Evolutionary conservation across 2,113 vertebrate genomes (phyloP), one percentile per base, ranked within the genome.

Genomic region (Sapayoa aenigma): DNA sequence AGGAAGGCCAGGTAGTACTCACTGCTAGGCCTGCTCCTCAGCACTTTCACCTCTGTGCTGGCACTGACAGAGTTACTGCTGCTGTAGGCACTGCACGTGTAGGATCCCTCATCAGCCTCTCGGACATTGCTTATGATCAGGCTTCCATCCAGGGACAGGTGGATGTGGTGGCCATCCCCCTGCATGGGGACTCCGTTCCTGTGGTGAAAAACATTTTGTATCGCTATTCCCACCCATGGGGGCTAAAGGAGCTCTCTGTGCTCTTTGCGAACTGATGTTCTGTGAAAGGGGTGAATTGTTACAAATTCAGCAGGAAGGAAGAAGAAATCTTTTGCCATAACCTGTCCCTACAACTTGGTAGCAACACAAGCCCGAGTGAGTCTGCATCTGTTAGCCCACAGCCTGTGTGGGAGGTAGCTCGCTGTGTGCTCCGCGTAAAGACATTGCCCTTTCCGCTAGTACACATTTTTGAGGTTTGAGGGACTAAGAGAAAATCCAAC

Each of bases 41-140:
- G 94, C 96, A 99, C 96, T 58, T 97, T 98, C 49, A 99, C 97
- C 85, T 99, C 98, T 0, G 99, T 99, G 74, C 98, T 98, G 94
- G 99, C 99, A 39, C 99, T 99, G 95, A 98, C 98, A 0, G 99
- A 99, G 95, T 98, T 98, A 87, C 98, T 99, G 41, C 99, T 99
- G 0, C 98, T 98, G 97, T 99, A 99, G 19, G 99, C 99, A 0
- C 98, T 99, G 94, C 99, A 99, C 0, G 98, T 99, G 91, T 99
- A 99, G 13, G 98, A 98, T 8, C 99, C 99, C 93, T 99, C 98
- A 0, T 99, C 99, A 15, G 90, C 81, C 31, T 95, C 80, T 87
- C 87, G 98, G 21, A 98, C 97, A 1, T 98, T 98, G 50, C 98
- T 98, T 50, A 99, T 97, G 44, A 98, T 88, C 94, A 99, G 97